These are phyloP conservation scores for Chrosomus eos DNA, from an alignment of 2,797 vertebrate species.

Conservation along the genomic window DNA sequence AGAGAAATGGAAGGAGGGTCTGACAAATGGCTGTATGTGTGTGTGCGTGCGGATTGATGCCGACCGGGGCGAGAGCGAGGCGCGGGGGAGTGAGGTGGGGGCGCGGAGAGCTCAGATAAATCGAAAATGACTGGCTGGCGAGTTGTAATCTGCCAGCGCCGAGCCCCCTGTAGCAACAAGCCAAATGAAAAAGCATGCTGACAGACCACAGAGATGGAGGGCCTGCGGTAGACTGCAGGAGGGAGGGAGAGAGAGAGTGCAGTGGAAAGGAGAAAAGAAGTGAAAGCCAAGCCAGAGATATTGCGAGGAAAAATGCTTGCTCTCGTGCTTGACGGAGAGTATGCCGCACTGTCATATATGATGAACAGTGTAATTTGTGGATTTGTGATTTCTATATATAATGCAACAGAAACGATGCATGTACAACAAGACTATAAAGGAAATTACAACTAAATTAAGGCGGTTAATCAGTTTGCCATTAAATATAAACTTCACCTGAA, in stretches of 20 bases:
- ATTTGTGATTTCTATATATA: not conserved
- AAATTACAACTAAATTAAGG: constrained; percentile 13
- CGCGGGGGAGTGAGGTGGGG: constrained; percentile 67
- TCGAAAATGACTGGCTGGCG: constrained; percentile 88
- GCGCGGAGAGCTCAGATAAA: constrained; percentile 83
- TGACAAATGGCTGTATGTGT: constrained; percentile 79
- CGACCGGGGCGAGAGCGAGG: constrained; percentile 69
- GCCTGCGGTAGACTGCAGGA: constrained; percentile 75
- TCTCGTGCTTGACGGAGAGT: constrained; percentile 20
- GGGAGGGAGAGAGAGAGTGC: constrained; percentile 21
- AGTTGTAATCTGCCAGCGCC: constrained; percentile 85
- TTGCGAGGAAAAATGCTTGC: constrained; percentile 20
- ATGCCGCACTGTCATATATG: constrained; percentile 53
- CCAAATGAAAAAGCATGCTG: constrained; percentile 82
- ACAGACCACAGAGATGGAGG: constrained; percentile 75
- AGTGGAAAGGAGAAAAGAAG: constrained; percentile 46
- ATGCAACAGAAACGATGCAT: not conserved
- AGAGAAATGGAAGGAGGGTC: constrained; percentile 68
- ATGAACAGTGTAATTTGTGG: not conserved
- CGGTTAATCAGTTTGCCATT: not conserved
- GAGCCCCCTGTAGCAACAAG: constrained; percentile 83
- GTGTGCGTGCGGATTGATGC: constrained; percentile 81
- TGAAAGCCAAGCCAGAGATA: constrained; percentile 55
- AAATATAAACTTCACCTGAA: constrained; percentile 9
- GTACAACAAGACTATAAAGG: not conserved